phyloP scores from a whole-genome alignment of 2,113 vertebrate genomes.

The Hoplias malabaricus region DNA sequence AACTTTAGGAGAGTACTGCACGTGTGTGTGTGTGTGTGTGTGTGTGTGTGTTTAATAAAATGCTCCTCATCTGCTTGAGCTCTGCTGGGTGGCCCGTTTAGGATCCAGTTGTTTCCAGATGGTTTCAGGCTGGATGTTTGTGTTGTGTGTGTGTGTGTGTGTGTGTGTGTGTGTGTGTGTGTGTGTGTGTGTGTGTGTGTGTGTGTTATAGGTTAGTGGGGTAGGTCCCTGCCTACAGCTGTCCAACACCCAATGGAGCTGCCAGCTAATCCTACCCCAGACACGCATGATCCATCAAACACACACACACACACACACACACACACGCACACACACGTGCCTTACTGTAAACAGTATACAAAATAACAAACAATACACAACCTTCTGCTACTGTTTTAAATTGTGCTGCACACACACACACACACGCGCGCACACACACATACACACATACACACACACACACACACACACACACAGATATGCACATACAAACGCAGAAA shows the following conservation, averaged over 20 bases:
- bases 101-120: slow-evolving; percentile 51
- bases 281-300: slow-evolving; percentile 33
- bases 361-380: neutral
- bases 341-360: too few relatives aligned
- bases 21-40: neutral
- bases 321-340: neutral
- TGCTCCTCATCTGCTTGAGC: neutral
- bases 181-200: slow-evolving; percentile 7
- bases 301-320: slow-evolving; percentile 17
- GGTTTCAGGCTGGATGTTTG: slow-evolving; percentile 20
- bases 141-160: slow-evolving; percentile 13
- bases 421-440: neutral
- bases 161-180: slow-evolving; percentile 11
- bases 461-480: slow-evolving; percentile 9
- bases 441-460: slow-evolving; percentile 1
- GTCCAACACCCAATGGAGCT: slow-evolving; percentile 16
- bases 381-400: too few relatives aligned
- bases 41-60: slow-evolving; percentile 31
- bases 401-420: neutral
- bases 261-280: slow-evolving; percentile 25
- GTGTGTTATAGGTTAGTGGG: neutral
- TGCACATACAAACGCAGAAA: slow-evolving; percentile 1
- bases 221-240: slow-evolving; percentile 30
- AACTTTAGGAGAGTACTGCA: neutral
- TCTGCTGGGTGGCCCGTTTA: slow-evolving; percentile 31